Percentiles rank a stretch among this genome's conserved stretches.
These are phyloP conservation scores for Oreochromis grahami DNA, from an alignment of 2,797 vertebrate species.

Conservation along the genomic window DNA sequence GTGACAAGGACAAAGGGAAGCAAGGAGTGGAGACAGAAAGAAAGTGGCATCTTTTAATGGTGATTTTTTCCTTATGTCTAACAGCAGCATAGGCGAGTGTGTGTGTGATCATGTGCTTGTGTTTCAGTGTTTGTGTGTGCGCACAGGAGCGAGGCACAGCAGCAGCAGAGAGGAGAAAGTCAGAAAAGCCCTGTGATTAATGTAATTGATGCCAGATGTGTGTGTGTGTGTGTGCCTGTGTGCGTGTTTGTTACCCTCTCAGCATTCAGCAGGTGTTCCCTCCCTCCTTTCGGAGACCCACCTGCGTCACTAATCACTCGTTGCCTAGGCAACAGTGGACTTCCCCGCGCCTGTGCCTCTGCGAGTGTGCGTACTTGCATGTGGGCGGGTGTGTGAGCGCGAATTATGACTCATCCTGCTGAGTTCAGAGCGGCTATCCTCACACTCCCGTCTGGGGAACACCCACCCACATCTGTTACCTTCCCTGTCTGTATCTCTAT, in stretches of 20 bases:
- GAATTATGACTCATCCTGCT: slow-evolving; percentile 68
- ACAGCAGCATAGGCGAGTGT: background rate
- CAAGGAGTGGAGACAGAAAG: background rate
- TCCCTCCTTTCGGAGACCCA: slow-evolving; percentile 42
- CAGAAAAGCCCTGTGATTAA: background rate
- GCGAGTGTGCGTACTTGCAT: background rate
- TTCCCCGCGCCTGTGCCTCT: slow-evolving; percentile 38
- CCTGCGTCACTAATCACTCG: slow-evolving; percentile 64
- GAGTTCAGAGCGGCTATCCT: slow-evolving; percentile 56
- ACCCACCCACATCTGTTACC: slow-evolving; percentile 58
- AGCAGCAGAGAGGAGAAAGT: background rate
- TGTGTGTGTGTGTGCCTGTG: background rate
- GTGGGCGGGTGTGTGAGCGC: slow-evolving; percentile 39
- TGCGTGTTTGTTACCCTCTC: slow-evolving; percentile 12
- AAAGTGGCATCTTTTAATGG: background rate
- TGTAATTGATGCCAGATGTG: slow-evolving; percentile 31
- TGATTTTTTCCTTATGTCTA: background rate
- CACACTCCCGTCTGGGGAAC: slow-evolving; percentile 62
- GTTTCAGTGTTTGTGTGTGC: background rate
- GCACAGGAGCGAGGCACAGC: background rate
- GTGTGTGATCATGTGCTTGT: background rate
- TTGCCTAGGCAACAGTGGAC: slow-evolving; percentile 67
- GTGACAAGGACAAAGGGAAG: background rate
- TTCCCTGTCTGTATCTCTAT: background rate
- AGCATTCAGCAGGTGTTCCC: slow-evolving; percentile 59